Percentiles rank a stretch among this genome's conserved stretches.
Evolutionary conservation across 2,113 vertebrate species (phyloP).

Genomic region (Solea senegalensis): DNA sequence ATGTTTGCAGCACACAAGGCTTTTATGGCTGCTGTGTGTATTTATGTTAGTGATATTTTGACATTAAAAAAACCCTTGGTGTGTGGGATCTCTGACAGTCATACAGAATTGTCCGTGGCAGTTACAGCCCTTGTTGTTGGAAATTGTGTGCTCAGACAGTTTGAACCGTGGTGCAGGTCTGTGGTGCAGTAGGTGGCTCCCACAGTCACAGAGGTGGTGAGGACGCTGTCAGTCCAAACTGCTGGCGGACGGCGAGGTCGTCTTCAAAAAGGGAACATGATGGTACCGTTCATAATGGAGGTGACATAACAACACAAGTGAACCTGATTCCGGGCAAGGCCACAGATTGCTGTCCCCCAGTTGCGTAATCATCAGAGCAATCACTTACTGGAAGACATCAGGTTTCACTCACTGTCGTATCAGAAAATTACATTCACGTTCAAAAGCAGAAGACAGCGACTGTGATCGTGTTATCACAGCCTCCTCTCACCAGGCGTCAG

Average conservation of each 20-base stretch:
- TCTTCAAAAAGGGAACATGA: slow-evolving; percentile 70
- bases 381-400: slow-evolving; percentile 30
- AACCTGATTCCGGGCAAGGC: slow-evolving; percentile 59
- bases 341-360: slow-evolving; percentile 37
- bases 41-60: slow-evolving; percentile 10
- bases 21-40: slow-evolving; percentile 9
- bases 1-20: slow-evolving; percentile 7
- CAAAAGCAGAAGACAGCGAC: slow-evolving; percentile 1
- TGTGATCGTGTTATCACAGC: slow-evolving; percentile 8
- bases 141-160: slow-evolving; percentile 6
- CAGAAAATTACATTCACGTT: slow-evolving; percentile 25
- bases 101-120: background rate
- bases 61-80: slow-evolving; percentile 10
- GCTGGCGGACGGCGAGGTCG: slow-evolving; percentile 59
- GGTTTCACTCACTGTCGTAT: slow-evolving; percentile 9
- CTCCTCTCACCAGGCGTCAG: background rate
- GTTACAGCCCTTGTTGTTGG: background rate
- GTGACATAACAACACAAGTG: slow-evolving; percentile 67
- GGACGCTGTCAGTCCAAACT: slow-evolving; percentile 47
- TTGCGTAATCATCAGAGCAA: slow-evolving; percentile 51
- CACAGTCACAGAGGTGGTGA: slow-evolving; percentile 25
- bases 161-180: slow-evolving; percentile 3
- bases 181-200: slow-evolving; percentile 29
- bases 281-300: slow-evolving; percentile 73
- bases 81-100: background rate